Percentiles rank a stretch among this genome's conserved stretches.
phyloP scores from a whole-genome alignment of 2,113 vertebrate species.

The Rhadina sibilatrix region DNA sequence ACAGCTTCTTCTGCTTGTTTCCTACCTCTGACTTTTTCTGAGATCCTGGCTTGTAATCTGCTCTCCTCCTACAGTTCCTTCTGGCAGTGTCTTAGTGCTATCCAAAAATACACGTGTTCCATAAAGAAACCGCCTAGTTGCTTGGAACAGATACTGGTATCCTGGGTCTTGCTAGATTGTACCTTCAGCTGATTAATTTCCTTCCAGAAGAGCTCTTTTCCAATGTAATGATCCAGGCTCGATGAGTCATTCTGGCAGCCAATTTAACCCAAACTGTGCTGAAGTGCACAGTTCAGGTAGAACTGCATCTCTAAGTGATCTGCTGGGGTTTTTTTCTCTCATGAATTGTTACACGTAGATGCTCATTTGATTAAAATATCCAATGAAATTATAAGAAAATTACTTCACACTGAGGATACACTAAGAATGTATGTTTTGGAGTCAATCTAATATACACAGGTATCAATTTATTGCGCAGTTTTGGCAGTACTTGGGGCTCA shows the following conservation, averaged over 20 bases:
- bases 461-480: background rate
- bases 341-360: background rate
- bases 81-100: conserved; percentile 18
- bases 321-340: background rate
- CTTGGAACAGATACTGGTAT: background rate
- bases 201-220: background rate
- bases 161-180: background rate
- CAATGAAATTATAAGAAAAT: background rate
- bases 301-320: background rate
- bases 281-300: background rate
- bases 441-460: background rate
- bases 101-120: conserved; percentile 34
- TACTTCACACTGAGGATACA: background rate
- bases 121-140: conserved; percentile 11
- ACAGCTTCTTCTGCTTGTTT: background rate
- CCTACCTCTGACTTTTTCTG: conserved; percentile 18
- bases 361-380: background rate
- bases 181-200: background rate
- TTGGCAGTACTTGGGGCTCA: background rate
- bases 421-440: background rate
- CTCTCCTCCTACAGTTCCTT: conserved; percentile 56
- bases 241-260: background rate
- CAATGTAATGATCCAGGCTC: background rate
- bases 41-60: conserved; percentile 24
- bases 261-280: background rate